Evolutionary conservation across 2,888 invertebrate species (phyloP), one percentile per base, ranked within the genome.

Genomic region (Pollenia amentaria): DNA sequence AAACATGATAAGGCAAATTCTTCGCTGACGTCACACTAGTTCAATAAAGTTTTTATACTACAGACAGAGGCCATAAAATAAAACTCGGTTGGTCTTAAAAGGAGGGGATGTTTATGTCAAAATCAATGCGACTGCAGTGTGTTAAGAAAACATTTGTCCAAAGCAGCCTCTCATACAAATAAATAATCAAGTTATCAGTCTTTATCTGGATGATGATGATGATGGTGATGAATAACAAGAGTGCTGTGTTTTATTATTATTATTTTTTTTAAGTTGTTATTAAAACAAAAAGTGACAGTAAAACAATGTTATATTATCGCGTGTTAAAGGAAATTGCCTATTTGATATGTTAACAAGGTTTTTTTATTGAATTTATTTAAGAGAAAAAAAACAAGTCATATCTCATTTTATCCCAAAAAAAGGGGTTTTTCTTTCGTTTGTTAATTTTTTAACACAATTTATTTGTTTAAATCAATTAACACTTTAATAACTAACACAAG

Each of bases 151-250:
- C 72, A 72, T 84, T 84, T 84, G 42, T 48, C 18, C 55, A 42
- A 69, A 60, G 48, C 67, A 48, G 64, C 51, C 40, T 46, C 21
- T 55, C 48, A 14, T 40, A 16, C 80, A 81, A 73, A 46, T 65
- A 57, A 73, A 55, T 65, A 51, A 75, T 48, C 57, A 82, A 82
- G 51, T 69, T 82, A 60, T 83, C 77, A 83, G 77, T 65, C 44
- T 38, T 83, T 83, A 83, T 77, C 83, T 70, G 18, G 4, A 70
- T 75, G 75, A 81, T 60, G 4, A 70, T 75, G 75, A 81, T 60
- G 29, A 29, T 29, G 29, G 29, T 29, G 29, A 29, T 76, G 55
- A 62, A 46, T 60, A 82, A 48, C 60, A 80, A 72, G 53, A 46
- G 72, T 73, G 72, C 48, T 81, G 77, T 65, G 44, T 65, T 65